A percentile compares a stretch with the other conserved stretches of the same genome.
Evolutionary conservation across 2,888 invertebrate species (phyloP).

Genomic region (Caenorhabditis afra): DNA sequence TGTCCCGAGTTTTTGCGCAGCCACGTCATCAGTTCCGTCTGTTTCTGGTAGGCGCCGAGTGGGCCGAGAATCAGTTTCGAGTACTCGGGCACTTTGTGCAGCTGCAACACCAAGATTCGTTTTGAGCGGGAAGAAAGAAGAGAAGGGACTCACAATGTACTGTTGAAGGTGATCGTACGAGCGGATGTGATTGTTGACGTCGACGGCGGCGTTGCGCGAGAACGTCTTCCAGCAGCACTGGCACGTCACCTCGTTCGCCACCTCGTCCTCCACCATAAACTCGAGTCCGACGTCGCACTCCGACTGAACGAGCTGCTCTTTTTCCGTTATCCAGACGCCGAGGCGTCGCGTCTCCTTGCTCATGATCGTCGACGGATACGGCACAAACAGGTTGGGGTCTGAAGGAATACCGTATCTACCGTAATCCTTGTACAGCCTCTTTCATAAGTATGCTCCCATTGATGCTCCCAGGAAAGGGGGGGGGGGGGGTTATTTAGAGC

Average conservation of each 20-base stretch:
- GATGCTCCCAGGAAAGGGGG: neutral
- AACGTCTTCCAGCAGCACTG: slow-evolving; percentile 61
- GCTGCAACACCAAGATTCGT: slow-evolving; percentile 19
- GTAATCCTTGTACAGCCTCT: too few species aligned
- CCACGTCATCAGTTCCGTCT: slow-evolving; percentile 23
- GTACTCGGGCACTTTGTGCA: neutral
- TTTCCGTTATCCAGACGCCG: slow-evolving; percentile 26
- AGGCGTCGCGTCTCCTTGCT: slow-evolving; percentile 8
- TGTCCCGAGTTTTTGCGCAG: slow-evolving; percentile 22
- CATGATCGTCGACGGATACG: slow-evolving; percentile 25
- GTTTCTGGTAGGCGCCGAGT: neutral
- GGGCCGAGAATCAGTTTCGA: slow-evolving; percentile 18
- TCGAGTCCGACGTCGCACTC: slow-evolving; percentile 69
- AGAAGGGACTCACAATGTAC: slow-evolving; percentile 64
- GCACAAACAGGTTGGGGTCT: slow-evolving; percentile 35
- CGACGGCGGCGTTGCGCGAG: slow-evolving; percentile 9
- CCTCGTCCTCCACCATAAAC: slow-evolving; percentile 64
- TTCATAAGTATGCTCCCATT: neutral
- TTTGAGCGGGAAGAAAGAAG: too few species aligned
- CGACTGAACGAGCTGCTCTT: slow-evolving; percentile 48
- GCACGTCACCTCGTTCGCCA: slow-evolving; percentile 59
- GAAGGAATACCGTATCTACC: too few species aligned
- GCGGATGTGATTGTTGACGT: slow-evolving; percentile 57
- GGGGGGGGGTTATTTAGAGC: too few species aligned
- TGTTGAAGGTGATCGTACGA: slow-evolving; percentile 61